A percentile compares a stretch with the other conserved stretches of the same genome.
Conservation (phyloP, 2,797 vertebrate species). For the Ctenopoma multispine region DNA sequence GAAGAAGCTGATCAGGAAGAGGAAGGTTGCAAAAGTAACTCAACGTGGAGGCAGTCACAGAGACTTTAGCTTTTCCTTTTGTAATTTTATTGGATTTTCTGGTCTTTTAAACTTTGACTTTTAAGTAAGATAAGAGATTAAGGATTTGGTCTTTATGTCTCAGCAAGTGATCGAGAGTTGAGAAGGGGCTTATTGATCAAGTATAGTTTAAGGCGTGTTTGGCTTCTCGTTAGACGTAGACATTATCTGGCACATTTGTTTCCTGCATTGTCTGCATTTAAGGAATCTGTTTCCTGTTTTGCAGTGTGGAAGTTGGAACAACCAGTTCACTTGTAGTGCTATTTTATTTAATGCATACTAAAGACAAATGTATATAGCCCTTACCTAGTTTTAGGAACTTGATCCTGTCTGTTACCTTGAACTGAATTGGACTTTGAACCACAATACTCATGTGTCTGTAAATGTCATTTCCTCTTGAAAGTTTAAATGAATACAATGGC, state of each 20-base stretch:
- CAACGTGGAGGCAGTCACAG: constrained; percentile 4
- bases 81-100: constrained; percentile 34
- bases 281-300: constrained; percentile 23
- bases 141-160: constrained; percentile 49
- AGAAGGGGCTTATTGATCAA: background rate
- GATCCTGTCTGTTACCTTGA: constrained; percentile 9
- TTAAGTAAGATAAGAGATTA: constrained; percentile 63
- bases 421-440: background rate
- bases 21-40: constrained; percentile 35
- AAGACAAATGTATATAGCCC: background rate
- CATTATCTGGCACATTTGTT: constrained; percentile 9
- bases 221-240: constrained; percentile 17
- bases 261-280: constrained; percentile 8
- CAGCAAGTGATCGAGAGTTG: constrained; percentile 26
- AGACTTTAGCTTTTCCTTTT: constrained; percentile 36
- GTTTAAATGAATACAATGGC: constrained; percentile 36
- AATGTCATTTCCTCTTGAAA: constrained; percentile 45
- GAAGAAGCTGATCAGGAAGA: constrained; percentile 55
- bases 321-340: constrained; percentile 16
- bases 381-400: background rate
- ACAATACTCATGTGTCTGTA: constrained; percentile 34
- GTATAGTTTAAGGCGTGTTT: constrained; percentile 8
- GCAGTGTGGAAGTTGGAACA: constrained; percentile 33
- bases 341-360: background rate
- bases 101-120: constrained; percentile 58